Base-by-base conservation (phyloP, 2,797 vertebrate genomes). In the Chlorospingus flavigularis region DNA sequence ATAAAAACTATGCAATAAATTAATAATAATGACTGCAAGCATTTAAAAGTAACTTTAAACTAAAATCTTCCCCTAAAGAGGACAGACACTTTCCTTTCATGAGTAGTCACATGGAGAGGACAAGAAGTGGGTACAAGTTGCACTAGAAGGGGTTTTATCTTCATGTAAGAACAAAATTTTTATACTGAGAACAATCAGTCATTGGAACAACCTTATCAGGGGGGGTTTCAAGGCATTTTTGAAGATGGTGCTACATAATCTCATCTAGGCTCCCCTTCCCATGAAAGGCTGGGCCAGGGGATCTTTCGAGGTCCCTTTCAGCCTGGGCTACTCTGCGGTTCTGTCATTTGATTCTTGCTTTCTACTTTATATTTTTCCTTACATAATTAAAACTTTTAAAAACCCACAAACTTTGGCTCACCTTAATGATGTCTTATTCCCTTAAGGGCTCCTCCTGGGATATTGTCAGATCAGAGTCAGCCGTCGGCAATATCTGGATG, bases 51-150 rank as follows among this genome's bases (percentile, higher is more conserved):
- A 28, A 8, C 1, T 2, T 40, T 66, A 33, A 78, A n/a, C 6
- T 23, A 65, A 68, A 86, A 39, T 58, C 14, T 42, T 71, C 13
- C 12, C 11, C 40, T 67, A 47, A 63, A 50, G 23, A 60, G 11
- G 16, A 55, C 0, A 0, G 9, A 17, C 1, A 1, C 6, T n/a
- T 35, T 54, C 18, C 17, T 13, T 48, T 55, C 28, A 25, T 23
- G 10, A 60, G 20, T 7, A 40, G 24, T 33, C 14, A 45, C 20
- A 58, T 13, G 23, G 11, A 37, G 28, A 17, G 55, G 26, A 62
- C 42, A 55, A 50, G 18, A 28, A 55, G 23, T 37, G 21, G 8
- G 19, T 15, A 30, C 7, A 37, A 50, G 42, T 33, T 39, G 19
- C 10, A 30, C 17, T 55, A 16, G 19, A 37, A 70, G 19, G 43